Evolutionary conservation across 2,888 invertebrate species (phyloP).

Genomic region (Acronicta leporina): DNA sequence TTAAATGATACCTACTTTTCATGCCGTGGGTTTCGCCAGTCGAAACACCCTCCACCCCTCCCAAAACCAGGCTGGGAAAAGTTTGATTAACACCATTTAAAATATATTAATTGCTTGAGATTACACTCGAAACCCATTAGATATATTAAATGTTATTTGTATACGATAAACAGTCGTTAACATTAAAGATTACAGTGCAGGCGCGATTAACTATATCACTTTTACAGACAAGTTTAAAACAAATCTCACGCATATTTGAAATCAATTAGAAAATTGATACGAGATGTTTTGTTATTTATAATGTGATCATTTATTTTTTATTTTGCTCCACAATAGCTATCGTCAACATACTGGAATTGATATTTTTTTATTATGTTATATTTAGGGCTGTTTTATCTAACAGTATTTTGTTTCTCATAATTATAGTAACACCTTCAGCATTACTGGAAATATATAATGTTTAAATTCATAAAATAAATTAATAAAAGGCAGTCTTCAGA

Average conservation of each 20-base stretch:
- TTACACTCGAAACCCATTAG: conserved; percentile 37
- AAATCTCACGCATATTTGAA: conserved; percentile 24
- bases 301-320: no score
- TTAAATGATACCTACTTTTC: no score
- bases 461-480: no score
- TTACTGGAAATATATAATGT: no score
- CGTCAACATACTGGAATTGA: no score
- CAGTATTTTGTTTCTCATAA: no score
- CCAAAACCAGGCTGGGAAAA: conserved; percentile 14
- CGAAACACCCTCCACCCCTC: not conserved
- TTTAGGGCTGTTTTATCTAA: no score
- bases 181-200: conserved; percentile 35
- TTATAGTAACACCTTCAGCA: no score
- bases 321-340: no score
- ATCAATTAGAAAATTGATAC: conserved; percentile 12
- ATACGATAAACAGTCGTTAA: conserved; percentile 36
- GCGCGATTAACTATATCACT: conserved; percentile 27
- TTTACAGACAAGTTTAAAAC: conserved; percentile 23
- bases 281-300: not conserved
- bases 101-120: conserved; percentile 22
- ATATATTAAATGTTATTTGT: conserved; percentile 31
- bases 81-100: conserved; percentile 11
- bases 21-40: not conserved
- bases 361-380: no score
- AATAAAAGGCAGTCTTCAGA: no score